Conservation (phyloP, 64 coral and sea anemone species). For the Stylophora pistillata region DNA sequence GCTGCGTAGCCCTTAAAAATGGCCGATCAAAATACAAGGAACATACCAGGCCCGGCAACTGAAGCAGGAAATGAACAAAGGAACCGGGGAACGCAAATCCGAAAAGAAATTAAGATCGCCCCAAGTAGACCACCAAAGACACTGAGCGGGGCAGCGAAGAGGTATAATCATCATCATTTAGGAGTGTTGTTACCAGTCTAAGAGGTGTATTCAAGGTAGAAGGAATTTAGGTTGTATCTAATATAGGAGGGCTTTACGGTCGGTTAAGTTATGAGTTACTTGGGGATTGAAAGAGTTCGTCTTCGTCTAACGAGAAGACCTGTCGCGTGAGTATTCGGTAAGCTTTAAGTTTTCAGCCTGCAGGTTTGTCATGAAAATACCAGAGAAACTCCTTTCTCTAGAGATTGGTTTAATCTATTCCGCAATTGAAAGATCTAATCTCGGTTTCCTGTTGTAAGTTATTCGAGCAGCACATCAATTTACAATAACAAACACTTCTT, state of each 20-base stretch:
- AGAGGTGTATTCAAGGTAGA: background rate
- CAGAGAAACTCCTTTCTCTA: too few species aligned
- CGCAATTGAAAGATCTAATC: background rate
- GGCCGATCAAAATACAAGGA: constrained; percentile 7
- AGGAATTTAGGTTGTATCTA: background rate
- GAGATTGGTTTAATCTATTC: background rate
- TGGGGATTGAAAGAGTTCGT: too few species aligned
- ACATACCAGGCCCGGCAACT: background rate
- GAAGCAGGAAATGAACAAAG: background rate
- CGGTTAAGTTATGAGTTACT: too few species aligned
- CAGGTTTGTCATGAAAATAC: too few species aligned
- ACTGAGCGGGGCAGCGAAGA: background rate
- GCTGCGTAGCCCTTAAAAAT: background rate
- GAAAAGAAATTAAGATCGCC: constrained; percentile 34
- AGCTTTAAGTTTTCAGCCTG: background rate
- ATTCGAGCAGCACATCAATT: background rate
- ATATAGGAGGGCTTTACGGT: background rate
- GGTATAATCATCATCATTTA: background rate
- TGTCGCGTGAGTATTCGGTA: background rate
- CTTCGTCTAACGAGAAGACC: too few species aligned
- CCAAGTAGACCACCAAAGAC: constrained; percentile 24
- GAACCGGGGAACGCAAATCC: background rate
- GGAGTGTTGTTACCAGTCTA: background rate
- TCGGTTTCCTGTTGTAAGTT: background rate
- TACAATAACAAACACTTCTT: background rate